Evolutionary conservation across 2,888 invertebrate genomes (phyloP), one percentile per base, ranked within the genome.

Genomic region (Zeuzera pyrina): DNA sequence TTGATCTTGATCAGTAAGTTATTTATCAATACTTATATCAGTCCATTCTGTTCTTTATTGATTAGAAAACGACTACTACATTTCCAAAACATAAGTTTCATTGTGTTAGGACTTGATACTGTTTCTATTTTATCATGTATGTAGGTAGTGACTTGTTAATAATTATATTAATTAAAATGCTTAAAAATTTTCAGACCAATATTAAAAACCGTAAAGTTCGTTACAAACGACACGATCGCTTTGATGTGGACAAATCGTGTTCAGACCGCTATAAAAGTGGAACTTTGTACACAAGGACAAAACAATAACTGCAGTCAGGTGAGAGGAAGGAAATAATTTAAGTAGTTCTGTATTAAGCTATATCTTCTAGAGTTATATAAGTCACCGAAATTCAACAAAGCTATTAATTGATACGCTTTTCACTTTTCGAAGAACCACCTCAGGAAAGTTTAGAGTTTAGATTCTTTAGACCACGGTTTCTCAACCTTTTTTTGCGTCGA

Each of bases 211-310:
- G 91, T 95, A n/a, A 76, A 86, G 28, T 97, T 96, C 88, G 87
- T 92, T 29, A 88, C 88, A 35, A 87, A 90, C 42, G 73, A 85
- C 19, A 76, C 88, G 8, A 77, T 96, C 8, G 86, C 89, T 5
- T 87, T 95, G 8, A 88, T 93, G 38, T 97, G 96, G 95, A 90
- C 95, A 72, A 94, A 96, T 70, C 85, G 97, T 32, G 89, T 91
- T 14, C 97, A 98, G 69, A 96, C 95, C 55, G 73, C 85, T 34
- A 46, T 83, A 10, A 49, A 50, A 15, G 67, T 83, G 1, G 85
- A 88, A 7, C 67, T 89, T 2, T 94, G 93, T 57, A 73, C 84
- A 12, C 78, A 84, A 16, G 62, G 66, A 12, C 51, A 59, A 25
- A 34, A 38, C 1, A 36, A 6, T 15, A 15, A 38, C 25, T 79